Percentiles rank a stretch among this genome's conserved stretches.
phyloP scores from a whole-genome alignment of 2,113 vertebrate species.

The Rhinoderma darwinii region DNA sequence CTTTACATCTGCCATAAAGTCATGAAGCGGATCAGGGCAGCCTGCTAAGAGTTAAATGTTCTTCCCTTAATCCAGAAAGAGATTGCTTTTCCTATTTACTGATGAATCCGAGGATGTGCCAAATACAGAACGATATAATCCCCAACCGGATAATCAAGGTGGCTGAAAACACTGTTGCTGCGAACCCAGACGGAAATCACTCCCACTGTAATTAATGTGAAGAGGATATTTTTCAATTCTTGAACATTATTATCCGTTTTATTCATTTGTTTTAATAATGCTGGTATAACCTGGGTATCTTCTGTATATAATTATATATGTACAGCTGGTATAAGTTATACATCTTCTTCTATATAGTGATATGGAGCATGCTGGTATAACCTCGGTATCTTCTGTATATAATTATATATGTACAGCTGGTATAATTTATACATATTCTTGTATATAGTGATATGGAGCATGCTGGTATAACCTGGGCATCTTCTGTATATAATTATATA shows the following conservation, averaged over 20 bases:
- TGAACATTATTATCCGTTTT: neutral
- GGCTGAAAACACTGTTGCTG: neutral
- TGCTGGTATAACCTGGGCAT: neutral
- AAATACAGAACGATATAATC: neutral
- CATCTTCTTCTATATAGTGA: too few relatives aligned
- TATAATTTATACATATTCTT: neutral
- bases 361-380: neutral
- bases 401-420: neutral
- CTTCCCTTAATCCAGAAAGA: neutral
- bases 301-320: constrained; percentile 5
- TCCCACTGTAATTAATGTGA: neutral
- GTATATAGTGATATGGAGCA: neutral
- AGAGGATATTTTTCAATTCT: neutral
- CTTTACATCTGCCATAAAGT: neutral
- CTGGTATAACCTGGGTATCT: neutral
- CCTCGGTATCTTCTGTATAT: neutral
- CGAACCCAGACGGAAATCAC: neutral
- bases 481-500: neutral
- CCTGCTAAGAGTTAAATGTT: neutral
- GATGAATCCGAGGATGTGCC: neutral
- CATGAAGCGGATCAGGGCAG: neutral
- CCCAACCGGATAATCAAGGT: neutral
- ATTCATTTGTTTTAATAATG: neutral
- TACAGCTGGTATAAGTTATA: neutral
- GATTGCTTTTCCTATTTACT: neutral